Conservation (phyloP, 2,888 invertebrate species). For the Ceraclea dissimilis region DNA sequence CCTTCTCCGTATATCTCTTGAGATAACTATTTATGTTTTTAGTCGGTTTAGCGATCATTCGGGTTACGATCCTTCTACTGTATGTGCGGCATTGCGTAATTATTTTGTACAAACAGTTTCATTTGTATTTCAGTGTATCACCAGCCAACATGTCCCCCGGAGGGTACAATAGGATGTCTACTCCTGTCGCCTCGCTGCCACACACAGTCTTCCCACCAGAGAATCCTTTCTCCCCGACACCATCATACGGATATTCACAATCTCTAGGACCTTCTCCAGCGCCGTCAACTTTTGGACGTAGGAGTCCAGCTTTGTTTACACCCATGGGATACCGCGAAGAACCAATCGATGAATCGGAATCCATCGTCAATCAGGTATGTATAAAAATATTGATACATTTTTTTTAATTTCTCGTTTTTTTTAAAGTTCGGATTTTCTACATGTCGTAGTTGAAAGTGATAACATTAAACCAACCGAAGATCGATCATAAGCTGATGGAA, state of each 20-base stretch:
- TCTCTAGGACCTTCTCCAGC: constrained; percentile 5
- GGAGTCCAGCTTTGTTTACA: constrained; percentile 34
- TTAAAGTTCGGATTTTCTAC: too few species aligned
- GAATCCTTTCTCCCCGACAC: constrained; percentile 23
- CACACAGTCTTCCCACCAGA: constrained; percentile 48
- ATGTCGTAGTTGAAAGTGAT: too few species aligned
- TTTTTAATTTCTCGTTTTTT: background rate
- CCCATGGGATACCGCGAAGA: constrained; percentile 34
- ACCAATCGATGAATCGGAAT: constrained; percentile 35
- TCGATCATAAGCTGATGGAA: too few species aligned
- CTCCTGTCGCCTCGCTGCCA: constrained; percentile 39
- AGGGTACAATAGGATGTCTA: constrained; percentile 33
- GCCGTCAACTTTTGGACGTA: constrained; percentile 32
- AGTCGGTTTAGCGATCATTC: too few species aligned
- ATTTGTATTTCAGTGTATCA: constrained; percentile 35
- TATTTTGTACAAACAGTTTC: background rate
- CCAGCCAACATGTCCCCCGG: constrained; percentile 49
- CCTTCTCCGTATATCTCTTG: too few species aligned
- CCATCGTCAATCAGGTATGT: constrained; percentile 52
- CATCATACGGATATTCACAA: background rate
- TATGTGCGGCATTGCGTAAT: background rate
- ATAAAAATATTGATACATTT: too few species aligned
- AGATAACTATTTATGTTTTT: too few species aligned
- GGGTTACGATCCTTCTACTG: too few species aligned
- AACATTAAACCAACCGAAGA: too few species aligned